Percentiles rank a stretch among this genome's conserved stretches.
Evolutionary conservation across 1,140 invertebrate species (phyloP).

Genomic region (Heliconius himera): DNA sequence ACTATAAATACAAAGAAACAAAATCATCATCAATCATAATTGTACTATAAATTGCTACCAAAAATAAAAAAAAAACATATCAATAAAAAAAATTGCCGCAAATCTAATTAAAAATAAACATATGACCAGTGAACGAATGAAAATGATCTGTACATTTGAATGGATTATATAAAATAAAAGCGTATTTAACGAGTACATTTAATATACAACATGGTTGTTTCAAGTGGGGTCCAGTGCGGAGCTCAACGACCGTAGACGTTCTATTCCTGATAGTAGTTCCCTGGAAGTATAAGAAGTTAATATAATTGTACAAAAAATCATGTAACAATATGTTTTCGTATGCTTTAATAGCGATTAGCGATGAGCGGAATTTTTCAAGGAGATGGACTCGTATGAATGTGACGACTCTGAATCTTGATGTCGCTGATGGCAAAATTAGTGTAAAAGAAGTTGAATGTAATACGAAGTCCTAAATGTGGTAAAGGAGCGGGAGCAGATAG

Average conservation of each 20-base stretch:
- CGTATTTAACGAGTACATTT: conserved; percentile 8
- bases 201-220: conserved; percentile 30
- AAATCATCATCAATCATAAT: not conserved
- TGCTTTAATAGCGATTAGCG: too few relatives aligned
- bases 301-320: too few relatives aligned
- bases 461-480: too few relatives aligned
- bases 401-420: too few relatives aligned
- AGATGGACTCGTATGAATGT: too few relatives aligned
- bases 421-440: too few relatives aligned
- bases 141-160: conserved; percentile 9
- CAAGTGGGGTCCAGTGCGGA: conserved; percentile 68
- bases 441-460: too few relatives aligned
- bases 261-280: conserved; percentile 71
- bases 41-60: not conserved
- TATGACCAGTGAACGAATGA: not conserved
- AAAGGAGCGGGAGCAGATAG: too few relatives aligned
- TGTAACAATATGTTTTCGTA: too few relatives aligned
- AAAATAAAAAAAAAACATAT: not conserved
- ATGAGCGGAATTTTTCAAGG: too few relatives aligned
- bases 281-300: conserved; percentile 39
- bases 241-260: conserved; percentile 63
- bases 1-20: not conserved
- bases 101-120: not conserved
- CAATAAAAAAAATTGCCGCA: not conserved
- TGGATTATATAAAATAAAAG: conserved; percentile 5